A percentile compares a stretch with the other conserved stretches of the same genome.
phyloP scores from a whole-genome alignment of 2,888 invertebrate genomes.

The Pomacea canaliculata region DNA sequence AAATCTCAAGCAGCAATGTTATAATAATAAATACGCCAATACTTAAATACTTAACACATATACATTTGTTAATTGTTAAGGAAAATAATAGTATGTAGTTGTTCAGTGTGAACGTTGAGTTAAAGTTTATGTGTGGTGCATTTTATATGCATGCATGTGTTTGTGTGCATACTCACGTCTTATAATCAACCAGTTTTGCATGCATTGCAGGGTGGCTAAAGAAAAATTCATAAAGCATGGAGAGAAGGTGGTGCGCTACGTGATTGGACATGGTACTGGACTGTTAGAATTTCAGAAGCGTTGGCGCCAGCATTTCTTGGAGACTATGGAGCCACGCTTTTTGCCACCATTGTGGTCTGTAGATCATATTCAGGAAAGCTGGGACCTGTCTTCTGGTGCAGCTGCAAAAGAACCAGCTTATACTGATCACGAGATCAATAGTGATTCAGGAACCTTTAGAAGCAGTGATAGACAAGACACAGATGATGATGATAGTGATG shows the following conservation, averaged over 20 bases:
- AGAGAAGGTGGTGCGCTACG: slow-evolving; percentile 65
- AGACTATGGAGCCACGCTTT: slow-evolving; percentile 79
- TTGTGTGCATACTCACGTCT: too few relatives aligned
- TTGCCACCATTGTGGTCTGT: slow-evolving; percentile 84
- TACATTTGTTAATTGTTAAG: too few relatives aligned
- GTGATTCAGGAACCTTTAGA: background rate
- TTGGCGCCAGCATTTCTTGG: slow-evolving; percentile 84
- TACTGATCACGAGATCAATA: background rate
- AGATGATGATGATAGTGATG: background rate
- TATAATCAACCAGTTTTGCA: background rate
- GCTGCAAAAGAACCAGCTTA: background rate
- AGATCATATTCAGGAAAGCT: slow-evolving; percentile 64
- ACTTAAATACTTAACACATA: too few relatives aligned
- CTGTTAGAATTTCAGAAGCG: slow-evolving; percentile 79
- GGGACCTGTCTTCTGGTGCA: slow-evolving; percentile 23
- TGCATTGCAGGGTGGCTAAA: slow-evolving; percentile 53
- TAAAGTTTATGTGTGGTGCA: too few relatives aligned
- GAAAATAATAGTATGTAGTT: too few relatives aligned
- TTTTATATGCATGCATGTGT: too few relatives aligned
- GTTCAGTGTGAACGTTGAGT: too few relatives aligned
- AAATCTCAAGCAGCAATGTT: too few relatives aligned
- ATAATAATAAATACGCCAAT: too few relatives aligned
- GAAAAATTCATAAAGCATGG: slow-evolving; percentile 67
- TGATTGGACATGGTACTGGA: slow-evolving; percentile 70
- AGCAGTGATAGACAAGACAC: background rate